Evolutionary conservation across 2,797 vertebrate species (phyloP).

Genomic region (Spea hammondii): DNA sequence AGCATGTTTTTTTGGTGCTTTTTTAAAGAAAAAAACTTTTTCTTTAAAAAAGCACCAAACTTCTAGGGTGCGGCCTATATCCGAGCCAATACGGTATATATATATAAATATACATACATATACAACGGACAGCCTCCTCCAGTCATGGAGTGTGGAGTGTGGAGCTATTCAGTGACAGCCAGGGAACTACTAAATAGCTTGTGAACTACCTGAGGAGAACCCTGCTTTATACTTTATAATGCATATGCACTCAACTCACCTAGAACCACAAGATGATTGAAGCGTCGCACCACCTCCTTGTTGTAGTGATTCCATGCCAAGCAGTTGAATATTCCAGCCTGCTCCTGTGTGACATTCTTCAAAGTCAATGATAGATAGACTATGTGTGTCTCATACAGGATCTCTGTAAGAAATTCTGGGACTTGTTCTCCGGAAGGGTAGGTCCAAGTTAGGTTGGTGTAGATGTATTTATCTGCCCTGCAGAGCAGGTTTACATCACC

Average conservation of each 20-base stretch:
- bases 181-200: not conserved
- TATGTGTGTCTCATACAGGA: constrained; percentile 64
- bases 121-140: too few relatives aligned
- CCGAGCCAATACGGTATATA: too few relatives aligned
- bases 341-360: constrained; percentile 70
- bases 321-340: constrained; percentile 72
- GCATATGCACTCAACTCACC: constrained; percentile 64
- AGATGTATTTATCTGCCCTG: constrained; percentile 78
- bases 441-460: constrained; percentile 75
- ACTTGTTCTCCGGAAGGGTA: constrained; percentile 65
- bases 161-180: not conserved
- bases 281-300: constrained; percentile 61
- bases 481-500: constrained; percentile 74
- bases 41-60: too few relatives aligned
- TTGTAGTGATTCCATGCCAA: constrained; percentile 64
- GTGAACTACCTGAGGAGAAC: not conserved
- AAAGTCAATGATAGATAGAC: constrained; percentile 72
- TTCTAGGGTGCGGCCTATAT: too few relatives aligned
- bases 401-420: constrained; percentile 44
- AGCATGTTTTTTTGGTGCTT: too few relatives aligned
- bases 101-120: too few relatives aligned
- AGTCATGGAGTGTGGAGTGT: too few relatives aligned
- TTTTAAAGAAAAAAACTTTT: too few relatives aligned
- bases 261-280: constrained; percentile 65
- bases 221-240: too few relatives aligned